phyloP scores from a whole-genome alignment of 2,888 invertebrate species.

The Drosophila kuntzei region DNA sequence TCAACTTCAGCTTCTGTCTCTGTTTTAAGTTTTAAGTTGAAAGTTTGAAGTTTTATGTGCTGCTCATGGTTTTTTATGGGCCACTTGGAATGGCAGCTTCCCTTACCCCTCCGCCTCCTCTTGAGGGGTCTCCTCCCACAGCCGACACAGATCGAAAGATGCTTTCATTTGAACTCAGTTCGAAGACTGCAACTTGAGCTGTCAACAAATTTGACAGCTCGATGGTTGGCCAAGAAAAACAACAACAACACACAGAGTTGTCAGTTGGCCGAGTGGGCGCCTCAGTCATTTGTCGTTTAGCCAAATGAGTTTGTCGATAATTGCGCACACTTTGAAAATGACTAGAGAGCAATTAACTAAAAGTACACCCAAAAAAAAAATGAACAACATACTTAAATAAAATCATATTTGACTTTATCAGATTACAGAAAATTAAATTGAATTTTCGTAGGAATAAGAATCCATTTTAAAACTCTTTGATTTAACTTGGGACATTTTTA shows the following conservation, averaged over 20 bases:
- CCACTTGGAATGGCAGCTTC: slow-evolving; percentile 33
- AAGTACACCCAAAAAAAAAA: neutral
- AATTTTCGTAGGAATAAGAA: no score
- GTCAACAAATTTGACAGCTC: slow-evolving; percentile 77
- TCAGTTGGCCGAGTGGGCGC: slow-evolving; percentile 43
- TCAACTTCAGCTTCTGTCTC: slow-evolving; percentile 19
- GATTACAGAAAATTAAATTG: no score
- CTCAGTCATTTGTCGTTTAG: slow-evolving; percentile 66
- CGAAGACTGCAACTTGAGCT: slow-evolving; percentile 50
- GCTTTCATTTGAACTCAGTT: slow-evolving; percentile 44
- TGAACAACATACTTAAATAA: neutral
- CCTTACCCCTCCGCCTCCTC: neutral
- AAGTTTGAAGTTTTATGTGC: slow-evolving; percentile 57
- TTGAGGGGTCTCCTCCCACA: slow-evolving; percentile 26
- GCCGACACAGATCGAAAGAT: slow-evolving; percentile 54
- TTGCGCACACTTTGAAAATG: slow-evolving; percentile 47
- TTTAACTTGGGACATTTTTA: no score
- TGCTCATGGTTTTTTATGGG: slow-evolving; percentile 57
- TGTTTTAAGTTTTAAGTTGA: slow-evolving; percentile 49
- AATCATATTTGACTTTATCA: no score
- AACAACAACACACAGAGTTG: neutral
- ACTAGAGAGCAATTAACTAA: slow-evolving; percentile 6
- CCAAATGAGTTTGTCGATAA: slow-evolving; percentile 72
- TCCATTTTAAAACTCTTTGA: no score
- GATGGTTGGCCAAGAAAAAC: slow-evolving; percentile 43